phyloP scores from a whole-genome alignment of 2,113 vertebrate genomes.

The Ranitomeya variabilis region DNA sequence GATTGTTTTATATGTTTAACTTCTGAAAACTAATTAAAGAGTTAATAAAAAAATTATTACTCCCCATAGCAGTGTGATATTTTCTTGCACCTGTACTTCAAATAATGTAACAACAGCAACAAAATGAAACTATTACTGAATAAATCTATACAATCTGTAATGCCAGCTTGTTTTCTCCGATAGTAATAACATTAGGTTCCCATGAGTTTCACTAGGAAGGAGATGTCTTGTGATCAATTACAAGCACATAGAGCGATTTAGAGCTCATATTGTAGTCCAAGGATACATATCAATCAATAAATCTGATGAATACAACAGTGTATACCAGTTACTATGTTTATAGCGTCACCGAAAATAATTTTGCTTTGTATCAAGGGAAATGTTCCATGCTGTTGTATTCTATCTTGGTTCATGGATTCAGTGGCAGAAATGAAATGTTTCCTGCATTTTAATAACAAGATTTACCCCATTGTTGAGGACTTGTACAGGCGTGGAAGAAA shows the following conservation, averaged over 20 bases:
- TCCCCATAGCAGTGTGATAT: neutral
- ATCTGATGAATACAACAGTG: conserved; percentile 35
- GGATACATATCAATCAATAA: conserved; percentile 32
- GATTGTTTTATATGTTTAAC: too few species aligned
- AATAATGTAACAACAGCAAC: conserved; percentile 11
- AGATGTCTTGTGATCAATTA: conserved; percentile 38
- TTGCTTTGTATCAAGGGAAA: neutral
- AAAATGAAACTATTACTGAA: conserved; percentile 17
- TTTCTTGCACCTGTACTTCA: conserved; percentile 2
- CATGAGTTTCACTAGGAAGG: conserved; percentile 11
- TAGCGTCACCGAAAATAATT: conserved; percentile 18
- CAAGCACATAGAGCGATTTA: conserved; percentile 11
- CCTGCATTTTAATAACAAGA: neutral
- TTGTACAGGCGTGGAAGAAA: neutral
- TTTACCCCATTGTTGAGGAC: neutral
- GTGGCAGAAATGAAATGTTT: too few species aligned
- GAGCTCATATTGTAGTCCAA: conserved; percentile 14
- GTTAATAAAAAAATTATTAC: neutral
- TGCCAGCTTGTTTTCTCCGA: conserved; percentile 14
- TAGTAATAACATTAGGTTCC: conserved; percentile 50
- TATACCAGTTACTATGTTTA: conserved; percentile 21
- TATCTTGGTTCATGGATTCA: neutral
- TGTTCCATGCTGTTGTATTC: neutral
- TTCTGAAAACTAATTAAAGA: too few species aligned
- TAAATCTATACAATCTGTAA: conserved; percentile 46